These are phyloP conservation scores for Leucopternis melanops DNA, from an alignment of 2,113 vertebrate genomes.

Conservation along the genomic window DNA sequence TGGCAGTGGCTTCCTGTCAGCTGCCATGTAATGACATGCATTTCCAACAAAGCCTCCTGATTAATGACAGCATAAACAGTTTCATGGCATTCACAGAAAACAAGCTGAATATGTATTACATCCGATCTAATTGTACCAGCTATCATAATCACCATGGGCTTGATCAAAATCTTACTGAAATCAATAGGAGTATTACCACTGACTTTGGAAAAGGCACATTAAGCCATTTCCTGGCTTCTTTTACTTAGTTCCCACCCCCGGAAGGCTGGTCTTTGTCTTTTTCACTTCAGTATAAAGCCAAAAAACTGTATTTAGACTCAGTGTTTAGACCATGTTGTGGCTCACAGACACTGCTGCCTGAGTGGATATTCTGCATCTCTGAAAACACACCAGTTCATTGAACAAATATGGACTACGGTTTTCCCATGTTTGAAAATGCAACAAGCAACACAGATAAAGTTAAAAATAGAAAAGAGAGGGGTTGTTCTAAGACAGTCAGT, in stretches of 20 bases:
- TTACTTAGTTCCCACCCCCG: not conserved
- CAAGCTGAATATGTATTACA: not conserved
- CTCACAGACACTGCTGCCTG: not conserved
- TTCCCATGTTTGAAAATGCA: not conserved
- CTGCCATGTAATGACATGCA: not conserved
- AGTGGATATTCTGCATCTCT: not conserved
- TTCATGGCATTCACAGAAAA: not conserved
- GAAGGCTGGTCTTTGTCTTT: not conserved
- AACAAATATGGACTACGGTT: not conserved
- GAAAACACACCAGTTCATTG: not conserved
- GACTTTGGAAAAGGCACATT: not conserved
- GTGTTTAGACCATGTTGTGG: not conserved
- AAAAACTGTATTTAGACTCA: not conserved
- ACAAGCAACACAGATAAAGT: not conserved
- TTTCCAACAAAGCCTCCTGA: constrained; percentile 30
- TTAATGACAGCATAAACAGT: constrained; percentile 13
- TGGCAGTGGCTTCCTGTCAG: not conserved
- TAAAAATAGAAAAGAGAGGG: not conserved
- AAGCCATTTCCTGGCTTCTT: not conserved
- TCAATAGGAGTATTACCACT: not conserved
- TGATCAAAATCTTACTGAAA: not conserved
- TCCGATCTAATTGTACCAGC: not conserved
- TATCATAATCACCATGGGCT: not conserved
- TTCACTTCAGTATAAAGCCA: not conserved
- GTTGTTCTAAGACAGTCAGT: not conserved